Conservation (phyloP, 1,140 invertebrate species). For the Lucilia cuprina region DNA sequence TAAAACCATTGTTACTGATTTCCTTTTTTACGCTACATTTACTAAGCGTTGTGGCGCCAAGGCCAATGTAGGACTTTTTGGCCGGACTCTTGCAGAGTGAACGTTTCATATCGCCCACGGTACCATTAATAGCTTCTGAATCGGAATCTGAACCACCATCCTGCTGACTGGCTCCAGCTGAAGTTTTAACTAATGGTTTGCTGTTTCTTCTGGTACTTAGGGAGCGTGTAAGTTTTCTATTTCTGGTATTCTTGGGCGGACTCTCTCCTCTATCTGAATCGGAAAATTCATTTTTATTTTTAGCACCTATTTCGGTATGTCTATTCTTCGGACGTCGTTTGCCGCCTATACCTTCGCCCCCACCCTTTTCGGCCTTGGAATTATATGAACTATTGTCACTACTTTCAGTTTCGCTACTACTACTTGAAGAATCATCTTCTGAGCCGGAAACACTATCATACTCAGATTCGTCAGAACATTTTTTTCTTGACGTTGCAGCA, state of each 20-base stretch:
- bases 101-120: slow-evolving; percentile 62
- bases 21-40: slow-evolving; percentile 53
- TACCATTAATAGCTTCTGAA: slow-evolving; percentile 59
- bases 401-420: slow-evolving; percentile 35
- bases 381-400: slow-evolving; percentile 31
- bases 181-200: slow-evolving; percentile 64
- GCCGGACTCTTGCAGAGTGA: slow-evolving; percentile 69
- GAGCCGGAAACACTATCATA: slow-evolving; percentile 47
- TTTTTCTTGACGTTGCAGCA: slow-evolving; percentile 38
- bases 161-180: slow-evolving; percentile 43
- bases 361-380: slow-evolving; percentile 43
- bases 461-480: slow-evolving; percentile 53
- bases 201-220: slow-evolving; percentile 67
- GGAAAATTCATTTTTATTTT: slow-evolving; percentile 12
- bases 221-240: slow-evolving; percentile 66
- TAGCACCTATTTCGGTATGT: slow-evolving; percentile 35
- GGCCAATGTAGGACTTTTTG: slow-evolving; percentile 64
- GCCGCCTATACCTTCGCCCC: not conserved
- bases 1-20: slow-evolving; percentile 23
- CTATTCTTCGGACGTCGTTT: not conserved
- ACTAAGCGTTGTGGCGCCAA: slow-evolving; percentile 40
- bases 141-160: slow-evolving; percentile 49
- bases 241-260: slow-evolving; percentile 47
- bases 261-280: not conserved
- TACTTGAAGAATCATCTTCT: slow-evolving; percentile 42